Conservation (phyloP, 2,113 vertebrate genomes). For the Carettochelys insculpta region DNA sequence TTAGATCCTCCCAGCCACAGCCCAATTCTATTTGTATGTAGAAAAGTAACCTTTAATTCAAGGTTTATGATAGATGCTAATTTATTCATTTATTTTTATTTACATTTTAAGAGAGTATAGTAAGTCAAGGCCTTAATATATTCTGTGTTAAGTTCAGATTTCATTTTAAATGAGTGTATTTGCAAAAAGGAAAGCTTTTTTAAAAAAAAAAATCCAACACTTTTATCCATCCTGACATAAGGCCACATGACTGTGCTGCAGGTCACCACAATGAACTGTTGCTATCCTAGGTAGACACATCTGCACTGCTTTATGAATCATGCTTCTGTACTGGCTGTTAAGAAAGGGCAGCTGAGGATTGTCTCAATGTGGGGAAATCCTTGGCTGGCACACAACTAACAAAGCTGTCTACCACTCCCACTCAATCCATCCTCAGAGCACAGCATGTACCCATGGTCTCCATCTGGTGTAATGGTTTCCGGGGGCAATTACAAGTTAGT, state of each 20-base stretch:
- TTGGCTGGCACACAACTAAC: background rate
- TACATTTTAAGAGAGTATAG: background rate
- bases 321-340: background rate
- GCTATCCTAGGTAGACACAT: background rate
- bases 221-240: background rate
- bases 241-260: background rate
- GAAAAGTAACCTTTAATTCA: background rate
- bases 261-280: background rate
- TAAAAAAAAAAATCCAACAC: background rate
- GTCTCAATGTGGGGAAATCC: background rate
- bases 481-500: rapidly evolving
- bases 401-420: background rate
- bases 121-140: background rate
- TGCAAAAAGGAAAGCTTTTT: background rate
- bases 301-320: background rate
- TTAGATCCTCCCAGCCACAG: too few relatives aligned
- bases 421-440: background rate
- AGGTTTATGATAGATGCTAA: background rate
- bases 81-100: background rate
- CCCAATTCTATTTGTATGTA: background rate
- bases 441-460: too few relatives aligned
- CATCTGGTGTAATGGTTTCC: background rate
- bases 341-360: background rate
- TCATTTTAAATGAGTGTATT: background rate
- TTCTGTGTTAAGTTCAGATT: background rate